These are phyloP conservation scores for Dasypus novemcinctus DNA, from an alignment of 2,113 vertebrate genomes.

Conservation along the genomic window DNA sequence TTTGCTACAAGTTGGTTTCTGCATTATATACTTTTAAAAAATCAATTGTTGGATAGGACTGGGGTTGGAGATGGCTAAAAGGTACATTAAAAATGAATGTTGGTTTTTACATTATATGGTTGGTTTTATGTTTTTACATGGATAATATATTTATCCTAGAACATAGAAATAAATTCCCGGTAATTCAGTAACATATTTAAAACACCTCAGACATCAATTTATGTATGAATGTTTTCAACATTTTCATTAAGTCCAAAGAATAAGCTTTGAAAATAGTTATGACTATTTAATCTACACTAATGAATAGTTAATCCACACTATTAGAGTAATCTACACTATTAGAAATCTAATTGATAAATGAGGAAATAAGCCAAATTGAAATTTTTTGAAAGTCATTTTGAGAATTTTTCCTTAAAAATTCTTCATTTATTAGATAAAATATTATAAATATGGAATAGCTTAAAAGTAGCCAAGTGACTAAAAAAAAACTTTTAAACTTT, in stretches of 20 bases:
- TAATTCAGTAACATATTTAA: not conserved
- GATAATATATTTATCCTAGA: not conserved
- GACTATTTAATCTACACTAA: not conserved
- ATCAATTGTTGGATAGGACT: not conserved
- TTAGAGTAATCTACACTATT: not conserved
- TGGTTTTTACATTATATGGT: not conserved
- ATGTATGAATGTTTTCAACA: not conserved
- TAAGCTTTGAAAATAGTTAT: not conserved
- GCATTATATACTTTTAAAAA: no score
- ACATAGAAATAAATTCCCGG: not conserved
- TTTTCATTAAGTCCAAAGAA: not conserved
- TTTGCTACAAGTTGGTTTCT: not conserved
- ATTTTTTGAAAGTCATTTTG: not conserved
- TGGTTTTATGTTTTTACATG: not conserved
- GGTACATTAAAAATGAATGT: not conserved
- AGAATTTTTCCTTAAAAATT: not conserved
- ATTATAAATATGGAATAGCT: not conserved
- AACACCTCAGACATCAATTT: not conserved
- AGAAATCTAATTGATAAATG: not conserved
- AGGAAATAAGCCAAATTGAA: not conserved
- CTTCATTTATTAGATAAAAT: not conserved
- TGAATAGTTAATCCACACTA: not conserved
- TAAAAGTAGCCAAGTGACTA: not conserved
- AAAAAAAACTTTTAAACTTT: not conserved
- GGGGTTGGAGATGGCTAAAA: not conserved